Evolutionary conservation across 2,113 vertebrate species (phyloP), one percentile per base, ranked within the genome.

Genomic region (Stegostoma tigrinum): DNA sequence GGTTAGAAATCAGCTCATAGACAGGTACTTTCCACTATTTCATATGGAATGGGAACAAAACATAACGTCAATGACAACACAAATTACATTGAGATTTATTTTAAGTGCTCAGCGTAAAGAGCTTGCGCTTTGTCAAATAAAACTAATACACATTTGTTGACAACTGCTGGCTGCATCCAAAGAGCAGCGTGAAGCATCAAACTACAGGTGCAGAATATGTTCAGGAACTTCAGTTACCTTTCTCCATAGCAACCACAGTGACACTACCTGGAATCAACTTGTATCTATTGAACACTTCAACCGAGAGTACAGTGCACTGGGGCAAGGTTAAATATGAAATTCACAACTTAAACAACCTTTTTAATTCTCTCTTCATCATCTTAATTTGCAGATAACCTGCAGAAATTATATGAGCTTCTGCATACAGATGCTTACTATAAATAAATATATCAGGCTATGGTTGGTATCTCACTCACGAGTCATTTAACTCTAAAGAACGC

Each of bases 361-460:
- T 64, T 42, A 93, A 61, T 90, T 45, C 86, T 55, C 48, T 52
- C 8, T 61, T 93, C 61, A 42, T 6, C 8, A 0, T 67, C 89
- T 24, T 93, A 64, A 66, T 66, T 64, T 34, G 17, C 2, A 93
- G 34, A 21, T 38, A 66, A n/a, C 30, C n/a, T 64, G 34, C 80
- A 83, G 80, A 42, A 45, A 42, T 45, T 38, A 45, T 38, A 93
- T 3, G 2, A 67, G 66, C 19, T 66, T 38, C 61, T 83, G 78
- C 38, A 42, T 45, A 42, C 38, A 7, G 61, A 21, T 67, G 17
- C 19, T 93, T n/a, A 67, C 38, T 93, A 93, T 38, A 93, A 93
- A 93, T 93, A 93, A 64, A 93, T 93, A 93, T 38, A 66, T 93
- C 89, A 66, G 23, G 61, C 89, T 66, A 38, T 93, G 38, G 38